Evolutionary conservation across 2,888 invertebrate species (phyloP), one percentile per base, ranked within the genome.

Genomic region (Diarsia brunnea): DNA sequence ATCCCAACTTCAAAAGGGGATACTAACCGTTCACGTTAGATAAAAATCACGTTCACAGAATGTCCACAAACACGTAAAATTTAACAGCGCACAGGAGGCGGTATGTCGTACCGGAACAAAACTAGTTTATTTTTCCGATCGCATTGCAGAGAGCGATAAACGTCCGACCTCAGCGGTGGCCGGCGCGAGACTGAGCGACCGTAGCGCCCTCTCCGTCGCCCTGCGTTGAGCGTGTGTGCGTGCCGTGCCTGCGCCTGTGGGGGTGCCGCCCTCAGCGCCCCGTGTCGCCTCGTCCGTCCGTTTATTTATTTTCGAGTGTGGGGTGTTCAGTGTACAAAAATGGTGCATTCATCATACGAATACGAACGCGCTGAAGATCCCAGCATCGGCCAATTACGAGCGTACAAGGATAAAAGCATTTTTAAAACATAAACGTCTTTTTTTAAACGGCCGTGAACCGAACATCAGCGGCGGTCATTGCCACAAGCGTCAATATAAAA

Each of bases 121-220:
- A 96, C 96, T 95, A 95, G 95, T 96, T 95, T 95, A 95, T 95
- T 93, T 94, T 94, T 92, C 92, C 94, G 94, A 92, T 92, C 92
- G 94, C 91, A 95, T 92, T 82, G 92, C 94, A 94, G 92, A 88
- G 89, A 85, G 86, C 92, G 91, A 92, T 93, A 90, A 89, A 91
- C 96, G 92, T 93, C 92, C 95, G 88, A 87, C 93, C 94, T 84
- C 73, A 80, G 81, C 90, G 91, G 92, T 92, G 93, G 94, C 95
- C 96, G 94, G 94, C 95, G 96, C 97, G 96, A 96, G 97, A 97
- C 97, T 97, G 96, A 94, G 93, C 95, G 96, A 94, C 79, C 81
- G 90, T 90, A 92, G 95, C 95, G 95, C 96, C 95, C 95, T 94
- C 95, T 93, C 92, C 84, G 86, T 91, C 90, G 89, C 91, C 91